phyloP scores from a whole-genome alignment of 2,888 invertebrate species.

The Brachyptera risi region DNA sequence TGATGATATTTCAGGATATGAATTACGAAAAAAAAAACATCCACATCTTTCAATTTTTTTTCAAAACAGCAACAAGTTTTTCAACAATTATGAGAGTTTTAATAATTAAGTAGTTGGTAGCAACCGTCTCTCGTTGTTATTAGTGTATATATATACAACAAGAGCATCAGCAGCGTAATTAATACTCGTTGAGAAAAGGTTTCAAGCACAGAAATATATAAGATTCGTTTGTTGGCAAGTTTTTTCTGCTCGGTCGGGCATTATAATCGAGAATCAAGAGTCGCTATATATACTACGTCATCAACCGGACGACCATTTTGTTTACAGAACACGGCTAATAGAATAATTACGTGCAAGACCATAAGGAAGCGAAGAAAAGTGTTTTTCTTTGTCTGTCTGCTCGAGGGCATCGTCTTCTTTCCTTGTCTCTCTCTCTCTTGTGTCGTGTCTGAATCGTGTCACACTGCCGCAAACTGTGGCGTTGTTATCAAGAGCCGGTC shows the following conservation, averaged over 20 bases:
- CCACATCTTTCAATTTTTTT: too few species aligned
- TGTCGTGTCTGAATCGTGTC: conserved; percentile 18
- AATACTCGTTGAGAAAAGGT: conserved; percentile 21
- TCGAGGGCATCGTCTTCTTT: conserved; percentile 23
- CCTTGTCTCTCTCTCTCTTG: too few species aligned
- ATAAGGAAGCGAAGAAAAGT: conserved; percentile 17
- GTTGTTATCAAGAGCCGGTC: conserved; percentile 18
- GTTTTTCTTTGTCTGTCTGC: conserved; percentile 26
- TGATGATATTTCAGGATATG: too few species aligned
- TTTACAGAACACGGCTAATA: conserved; percentile 26
- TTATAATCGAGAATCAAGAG: conserved; percentile 21
- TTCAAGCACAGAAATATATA: conserved; percentile 18
- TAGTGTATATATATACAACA: too few species aligned
- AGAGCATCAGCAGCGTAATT: too few species aligned
- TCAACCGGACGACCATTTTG: conserved; percentile 26
- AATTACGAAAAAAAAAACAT: too few species aligned
- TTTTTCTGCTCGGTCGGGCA: conserved; percentile 27
- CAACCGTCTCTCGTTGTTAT: not conserved
- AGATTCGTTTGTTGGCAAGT: conserved; percentile 19
- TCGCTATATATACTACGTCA: conserved; percentile 25
- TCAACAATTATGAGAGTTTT: too few species aligned
- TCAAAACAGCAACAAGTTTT: too few species aligned
- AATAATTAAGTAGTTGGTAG: too few species aligned
- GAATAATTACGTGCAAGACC: conserved; percentile 21
- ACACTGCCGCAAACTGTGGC: conserved; percentile 26